These are phyloP conservation scores for Lamprotornis superbus DNA, from an alignment of 2,113 vertebrate species.

Conservation along the genomic window DNA sequence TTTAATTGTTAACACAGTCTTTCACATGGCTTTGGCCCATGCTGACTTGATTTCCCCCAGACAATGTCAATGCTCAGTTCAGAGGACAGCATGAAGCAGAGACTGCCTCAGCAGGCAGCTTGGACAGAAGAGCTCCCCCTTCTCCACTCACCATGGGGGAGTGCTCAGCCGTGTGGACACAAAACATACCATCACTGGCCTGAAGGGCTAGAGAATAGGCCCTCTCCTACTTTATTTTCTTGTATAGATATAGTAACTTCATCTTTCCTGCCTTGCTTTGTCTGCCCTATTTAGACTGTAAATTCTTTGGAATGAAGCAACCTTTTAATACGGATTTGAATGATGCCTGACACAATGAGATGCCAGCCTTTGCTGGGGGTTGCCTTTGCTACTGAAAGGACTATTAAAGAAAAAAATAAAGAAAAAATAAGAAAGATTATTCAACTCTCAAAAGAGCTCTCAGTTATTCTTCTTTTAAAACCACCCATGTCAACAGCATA, in stretches of 20 bases:
- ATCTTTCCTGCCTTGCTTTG: neutral
- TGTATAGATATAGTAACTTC: neutral
- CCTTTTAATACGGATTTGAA: conserved; percentile 16
- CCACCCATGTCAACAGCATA: conserved; percentile 22
- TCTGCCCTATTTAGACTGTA: conserved; percentile 9
- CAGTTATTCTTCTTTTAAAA: conserved; percentile 45
- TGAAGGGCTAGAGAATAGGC: neutral
- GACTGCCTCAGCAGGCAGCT: neutral
- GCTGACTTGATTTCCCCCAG: conserved; percentile 2
- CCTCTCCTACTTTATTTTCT: neutral
- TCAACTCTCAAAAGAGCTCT: neutral
- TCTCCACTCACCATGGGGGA: neutral
- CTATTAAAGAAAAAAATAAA: neutral
- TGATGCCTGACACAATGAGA: conserved; percentile 20
- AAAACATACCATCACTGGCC: neutral
- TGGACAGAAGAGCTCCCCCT: neutral
- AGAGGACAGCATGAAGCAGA: neutral
- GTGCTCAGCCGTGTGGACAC: neutral
- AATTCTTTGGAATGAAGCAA: conserved; percentile 4
- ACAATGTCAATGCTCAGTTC: conserved; percentile 9
- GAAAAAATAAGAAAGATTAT: neutral
- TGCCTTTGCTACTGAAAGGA: conserved; percentile 40
- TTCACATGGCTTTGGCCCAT: neutral
- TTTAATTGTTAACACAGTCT: conserved; percentile 33
- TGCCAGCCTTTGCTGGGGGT: conserved; percentile 11